These are phyloP conservation scores for Osmoderma eremita DNA, from an alignment of 2,888 invertebrate species.

Conservation along the genomic window DNA sequence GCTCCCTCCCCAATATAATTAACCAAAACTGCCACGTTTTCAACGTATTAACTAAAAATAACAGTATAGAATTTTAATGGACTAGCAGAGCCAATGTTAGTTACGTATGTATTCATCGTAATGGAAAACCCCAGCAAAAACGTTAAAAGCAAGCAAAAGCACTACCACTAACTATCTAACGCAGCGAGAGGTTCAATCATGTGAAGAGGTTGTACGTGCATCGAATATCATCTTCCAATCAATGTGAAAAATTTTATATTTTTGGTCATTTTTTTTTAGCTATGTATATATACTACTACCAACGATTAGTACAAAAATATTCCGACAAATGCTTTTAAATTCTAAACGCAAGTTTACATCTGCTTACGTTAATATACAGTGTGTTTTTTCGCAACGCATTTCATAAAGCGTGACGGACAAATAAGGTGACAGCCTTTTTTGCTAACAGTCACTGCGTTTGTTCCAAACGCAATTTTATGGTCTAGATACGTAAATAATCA, in stretches of 20 bases:
- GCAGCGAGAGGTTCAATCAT: slow-evolving; percentile 8
- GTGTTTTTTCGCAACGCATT: slow-evolving; percentile 13
- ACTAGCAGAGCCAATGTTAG: too few relatives aligned
- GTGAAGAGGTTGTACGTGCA: slow-evolving; percentile 3
- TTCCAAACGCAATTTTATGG: slow-evolving; percentile 31
- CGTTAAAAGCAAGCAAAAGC: neutral
- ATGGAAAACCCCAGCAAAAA: neutral
- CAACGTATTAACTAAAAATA: too few relatives aligned
- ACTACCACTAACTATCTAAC: neutral
- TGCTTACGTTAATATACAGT: slow-evolving; percentile 4
- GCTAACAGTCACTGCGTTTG: neutral
- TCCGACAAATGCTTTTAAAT: slow-evolving; percentile 17
- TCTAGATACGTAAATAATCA: slow-evolving; percentile 30
- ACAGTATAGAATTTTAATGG: too few relatives aligned
- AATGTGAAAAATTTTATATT: slow-evolving; percentile 28
- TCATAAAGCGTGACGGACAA: slow-evolving; percentile 27
- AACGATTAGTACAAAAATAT: slow-evolving; percentile 1
- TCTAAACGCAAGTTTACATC: slow-evolving; percentile 6
- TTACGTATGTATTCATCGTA: too few relatives aligned
- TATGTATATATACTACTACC: too few relatives aligned
- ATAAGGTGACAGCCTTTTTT: slow-evolving; percentile 20
- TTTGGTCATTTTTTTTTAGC: slow-evolving; percentile 24
- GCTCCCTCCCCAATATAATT: too few relatives aligned
- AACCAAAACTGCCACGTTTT: too few relatives aligned
- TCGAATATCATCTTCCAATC: slow-evolving; percentile 11